Evolutionary conservation across 2,888 invertebrate genomes (phyloP).

Genomic region (Drosophila sordidapex): DNA sequence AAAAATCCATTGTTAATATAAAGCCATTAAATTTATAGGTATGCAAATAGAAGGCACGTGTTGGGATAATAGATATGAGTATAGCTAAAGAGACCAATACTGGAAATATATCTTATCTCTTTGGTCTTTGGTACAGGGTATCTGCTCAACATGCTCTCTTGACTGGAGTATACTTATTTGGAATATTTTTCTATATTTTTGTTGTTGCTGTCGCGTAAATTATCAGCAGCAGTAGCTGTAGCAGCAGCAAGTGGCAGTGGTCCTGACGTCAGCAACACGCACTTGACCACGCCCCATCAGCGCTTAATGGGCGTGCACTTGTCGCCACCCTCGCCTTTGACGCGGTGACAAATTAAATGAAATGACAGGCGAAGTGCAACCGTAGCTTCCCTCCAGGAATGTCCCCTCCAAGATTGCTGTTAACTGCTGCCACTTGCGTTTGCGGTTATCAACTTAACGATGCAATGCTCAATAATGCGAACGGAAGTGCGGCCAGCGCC

Average conservation of each 20-base stretch:
- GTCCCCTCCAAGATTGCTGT: slow-evolving; percentile 7
- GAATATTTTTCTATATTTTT: neutral
- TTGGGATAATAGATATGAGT: neutral
- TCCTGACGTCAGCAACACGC: slow-evolving; percentile 66
- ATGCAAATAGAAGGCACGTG: neutral
- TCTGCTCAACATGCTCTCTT: neutral
- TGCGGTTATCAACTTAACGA: slow-evolving; percentile 68
- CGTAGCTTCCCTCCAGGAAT: neutral
- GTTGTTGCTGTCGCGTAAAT: slow-evolving; percentile 35
- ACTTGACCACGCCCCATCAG: slow-evolving; percentile 42
- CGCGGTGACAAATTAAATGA: slow-evolving; percentile 71
- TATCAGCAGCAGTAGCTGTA: slow-evolving; percentile 30
- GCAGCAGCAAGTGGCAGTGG: slow-evolving; percentile 18
- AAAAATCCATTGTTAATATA: neutral
- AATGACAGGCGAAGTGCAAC: slow-evolving; percentile 49
- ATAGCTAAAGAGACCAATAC: neutral
- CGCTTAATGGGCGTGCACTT: slow-evolving; percentile 38
- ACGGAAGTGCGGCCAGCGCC: slow-evolving; percentile 70
- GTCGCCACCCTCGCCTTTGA: neutral
- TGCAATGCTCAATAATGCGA: slow-evolving; percentile 64
- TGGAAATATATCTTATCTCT: neutral
- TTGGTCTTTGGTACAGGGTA: neutral
- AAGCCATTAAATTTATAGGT: neutral
- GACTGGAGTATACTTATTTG: neutral
- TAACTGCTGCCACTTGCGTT: slow-evolving; percentile 30